Evolutionary conservation across 1,140 invertebrate species (phyloP).

Genomic region (Drosophila lowei): DNA sequence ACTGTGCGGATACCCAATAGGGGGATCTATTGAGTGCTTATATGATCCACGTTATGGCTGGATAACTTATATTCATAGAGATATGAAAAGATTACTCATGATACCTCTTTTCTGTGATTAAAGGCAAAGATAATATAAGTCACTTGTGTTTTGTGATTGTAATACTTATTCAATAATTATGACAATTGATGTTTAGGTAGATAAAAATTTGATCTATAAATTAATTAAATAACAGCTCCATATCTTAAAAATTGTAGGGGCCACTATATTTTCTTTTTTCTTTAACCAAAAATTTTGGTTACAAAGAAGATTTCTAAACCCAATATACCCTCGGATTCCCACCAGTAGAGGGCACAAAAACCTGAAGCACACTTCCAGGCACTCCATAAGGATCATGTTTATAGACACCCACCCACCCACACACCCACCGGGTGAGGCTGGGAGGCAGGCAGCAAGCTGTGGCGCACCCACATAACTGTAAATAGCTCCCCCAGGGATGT

Average conservation of each 20-base stretch:
- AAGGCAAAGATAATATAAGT: too few species aligned
- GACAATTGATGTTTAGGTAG: too few species aligned
- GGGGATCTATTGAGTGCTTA: background rate
- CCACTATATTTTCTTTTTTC: too few species aligned
- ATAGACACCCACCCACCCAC: constrained; percentile 61
- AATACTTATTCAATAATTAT: background rate
- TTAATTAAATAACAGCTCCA: too few species aligned
- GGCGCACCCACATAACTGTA: constrained; percentile 57
- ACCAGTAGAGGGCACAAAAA: constrained; percentile 1
- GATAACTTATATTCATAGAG: too few species aligned
- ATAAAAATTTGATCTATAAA: background rate
- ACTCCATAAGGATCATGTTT: constrained; percentile 77
- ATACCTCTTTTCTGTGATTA: too few species aligned
- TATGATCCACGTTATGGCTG: too few species aligned
- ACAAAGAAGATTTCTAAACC: too few species aligned
- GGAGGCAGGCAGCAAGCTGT: constrained; percentile 4
- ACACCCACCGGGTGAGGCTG: constrained; percentile 1
- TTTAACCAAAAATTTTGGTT: too few species aligned
- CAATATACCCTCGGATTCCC: background rate
- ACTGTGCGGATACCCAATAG: constrained; percentile 3
- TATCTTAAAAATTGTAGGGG: too few species aligned
- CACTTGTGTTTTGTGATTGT: too few species aligned
- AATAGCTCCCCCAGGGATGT: constrained; percentile 82
- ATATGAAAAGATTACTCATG: too few species aligned
- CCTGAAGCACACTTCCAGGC: constrained; percentile 62